Evolutionary conservation across 2,888 invertebrate species (phyloP), one percentile per base, ranked within the genome.

Genomic region (Argyra leucocephala): DNA sequence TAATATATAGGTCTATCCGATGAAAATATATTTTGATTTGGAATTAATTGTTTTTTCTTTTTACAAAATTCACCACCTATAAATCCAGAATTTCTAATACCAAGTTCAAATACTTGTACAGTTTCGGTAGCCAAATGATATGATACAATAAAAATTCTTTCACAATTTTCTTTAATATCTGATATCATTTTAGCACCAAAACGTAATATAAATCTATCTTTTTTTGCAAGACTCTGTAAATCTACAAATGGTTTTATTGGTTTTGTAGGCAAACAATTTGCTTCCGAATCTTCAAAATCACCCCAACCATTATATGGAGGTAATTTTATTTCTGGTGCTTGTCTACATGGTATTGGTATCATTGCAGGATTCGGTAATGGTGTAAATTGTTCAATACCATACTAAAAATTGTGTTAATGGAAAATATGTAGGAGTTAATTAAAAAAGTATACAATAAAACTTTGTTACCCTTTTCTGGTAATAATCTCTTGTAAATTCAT

Each of bases 251-350:
- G 90, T 1, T 91, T 82, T 75, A 89, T 90, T 0, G 91, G 90
- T 71, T 90, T 85, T 0, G 95, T 86, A 0, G 88, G 87, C 63
- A 87, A 84, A 74, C 94, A 94, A 74, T 93, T 94, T 70, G 89
- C 89, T 10, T 93, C 89, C 0, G 94, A 94, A 76, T 96, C 95
- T 68, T 93, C 93, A 74, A 91, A 90, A 0, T 88, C 86, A 0
- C 96, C 96, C 79, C 88, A 93, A 3, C 95, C 95, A 74, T 94
- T 95, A 85, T 91, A 95, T 0, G 94, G 94, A 0, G 95, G 94
- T 61, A 90, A 74, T 69, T 73, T 70, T 1, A 76, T 73, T 58
- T 77, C 71, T 65, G 26, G 64, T 37, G 26, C 71, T 22, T 22
- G 69, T 22, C 66, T 61, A 21, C 3, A 12, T 37, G 15, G 12